Base-by-base conservation (phyloP, 2,888 invertebrate species). In the Crepidodera aurea region DNA sequence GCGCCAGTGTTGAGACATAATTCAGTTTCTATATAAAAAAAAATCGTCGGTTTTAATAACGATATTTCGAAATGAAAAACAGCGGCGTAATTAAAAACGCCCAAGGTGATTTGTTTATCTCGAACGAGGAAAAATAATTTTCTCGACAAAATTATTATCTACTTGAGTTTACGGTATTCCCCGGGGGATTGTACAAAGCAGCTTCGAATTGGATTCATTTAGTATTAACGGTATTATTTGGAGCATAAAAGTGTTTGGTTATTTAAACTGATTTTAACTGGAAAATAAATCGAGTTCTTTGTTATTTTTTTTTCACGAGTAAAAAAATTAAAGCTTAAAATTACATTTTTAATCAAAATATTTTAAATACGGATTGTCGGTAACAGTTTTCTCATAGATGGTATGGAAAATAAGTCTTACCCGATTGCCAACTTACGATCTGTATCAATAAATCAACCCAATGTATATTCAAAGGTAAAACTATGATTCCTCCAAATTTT, bases 61-160 rank as follows among this genome's bases (percentile, higher is more conserved):
- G 51, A 59, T 51, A 60, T 51, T 56, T 32, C 13, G 34, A 40
- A 58, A 58, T 13, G 39, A 46, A 58, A 62, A 58, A 50, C 32
- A 56, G 51, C 57, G 19, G 39, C 40, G 64, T 64, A 60, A 64
- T 60, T 64, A 60, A 64, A 64, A 64, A 44, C 8, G 51, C 60
- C 57, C 48, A 18, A 40, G 53, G 64, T 50, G 60, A 53, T 50
- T 60, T 60, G 48, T 56, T 60, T 53, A 37, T 51, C 56, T 53
- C 10, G 46, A 34, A 32, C 19, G 40, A 42, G 16, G 46, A 58
- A 42, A 51, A 58, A 58, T 42, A 7, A 51, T 51, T 58, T 51
- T 51, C 58, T 58, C 22, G 37, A 13, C 40, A 4, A 29, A 51
- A 42, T 58, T 29, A 44, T 55, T 44, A 58, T 58, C 34, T 51